Conservation (phyloP, 2,888 invertebrate genomes). For the Spilarctia lutea region DNA sequence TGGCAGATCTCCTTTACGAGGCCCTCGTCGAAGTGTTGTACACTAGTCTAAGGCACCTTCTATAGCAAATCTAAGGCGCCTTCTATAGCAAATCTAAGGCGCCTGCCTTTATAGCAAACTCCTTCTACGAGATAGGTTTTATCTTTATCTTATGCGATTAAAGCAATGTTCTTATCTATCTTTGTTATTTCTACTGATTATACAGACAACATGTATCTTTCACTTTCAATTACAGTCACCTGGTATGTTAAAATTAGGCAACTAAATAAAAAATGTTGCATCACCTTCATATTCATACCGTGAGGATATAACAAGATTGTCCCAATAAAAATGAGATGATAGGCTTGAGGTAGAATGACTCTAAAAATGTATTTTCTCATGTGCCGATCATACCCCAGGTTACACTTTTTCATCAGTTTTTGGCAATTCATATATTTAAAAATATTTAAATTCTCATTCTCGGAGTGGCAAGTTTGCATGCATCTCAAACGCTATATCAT, state of each 20-base stretch:
- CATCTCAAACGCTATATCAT: conserved; percentile 33
- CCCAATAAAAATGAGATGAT: conserved; percentile 40
- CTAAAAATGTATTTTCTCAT: conserved; percentile 46
- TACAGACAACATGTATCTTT: conserved; percentile 26
- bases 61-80: too few relatives aligned
- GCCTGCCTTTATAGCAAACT: conserved; percentile 9
- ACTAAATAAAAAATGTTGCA: conserved; percentile 34
- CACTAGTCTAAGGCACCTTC: conserved; percentile 29
- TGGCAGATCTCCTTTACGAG: conserved; percentile 40
- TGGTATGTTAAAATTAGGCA: conserved; percentile 30
- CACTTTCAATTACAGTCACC: conserved; percentile 29
- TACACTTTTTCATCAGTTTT: conserved; percentile 27
- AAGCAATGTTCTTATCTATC: conserved; percentile 36
- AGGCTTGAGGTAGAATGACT: conserved; percentile 41
- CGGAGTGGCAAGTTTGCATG: conserved; percentile 38
- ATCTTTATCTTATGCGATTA: conserved; percentile 34
- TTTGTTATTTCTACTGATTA: conserved; percentile 27
- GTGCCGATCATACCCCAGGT: conserved; percentile 37
- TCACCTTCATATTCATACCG: conserved; percentile 37
- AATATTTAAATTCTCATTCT: conserved; percentile 43
- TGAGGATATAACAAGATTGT: conserved; percentile 31
- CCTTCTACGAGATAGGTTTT: conserved; percentile 18
- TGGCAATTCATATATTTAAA: conserved; percentile 32
- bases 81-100: conserved; percentile 6
- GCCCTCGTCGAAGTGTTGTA: conserved; percentile 42